Conservation (phyloP, 2,888 invertebrate genomes). For the Cremastobaeus sp. region DNA sequence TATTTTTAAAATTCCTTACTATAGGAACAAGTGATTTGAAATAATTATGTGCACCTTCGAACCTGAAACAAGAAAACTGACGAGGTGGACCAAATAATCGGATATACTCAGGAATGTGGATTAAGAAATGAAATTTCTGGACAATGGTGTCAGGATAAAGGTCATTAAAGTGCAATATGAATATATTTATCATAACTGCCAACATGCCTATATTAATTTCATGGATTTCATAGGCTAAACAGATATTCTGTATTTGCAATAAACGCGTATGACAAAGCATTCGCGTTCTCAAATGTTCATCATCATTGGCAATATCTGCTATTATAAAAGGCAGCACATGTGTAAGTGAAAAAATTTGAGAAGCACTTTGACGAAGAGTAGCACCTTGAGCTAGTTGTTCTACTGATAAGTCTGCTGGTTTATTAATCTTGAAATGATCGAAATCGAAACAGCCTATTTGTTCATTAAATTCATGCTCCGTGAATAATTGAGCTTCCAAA, state of each 20-base stretch:
- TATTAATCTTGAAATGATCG: not conserved
- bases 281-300: not conserved
- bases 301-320: not conserved
- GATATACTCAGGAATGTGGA: too few relatives aligned
- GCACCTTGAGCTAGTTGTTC: not conserved
- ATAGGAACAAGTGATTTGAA: too few relatives aligned
- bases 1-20: too few relatives aligned
- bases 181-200: too few relatives aligned
- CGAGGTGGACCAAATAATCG: too few relatives aligned
- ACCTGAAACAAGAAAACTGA: conserved; percentile 58
- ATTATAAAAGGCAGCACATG: not conserved
- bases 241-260: not conserved
- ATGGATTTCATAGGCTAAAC: not conserved
- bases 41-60: too few relatives aligned
- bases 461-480: not conserved
- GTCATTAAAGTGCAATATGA: conserved; percentile 23
- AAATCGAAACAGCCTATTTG: not conserved
- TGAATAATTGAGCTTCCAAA: not conserved
- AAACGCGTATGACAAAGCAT: not conserved
- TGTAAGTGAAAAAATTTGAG: not conserved
- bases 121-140: too few relatives aligned
- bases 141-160: conserved; percentile 58
- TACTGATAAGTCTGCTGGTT: not conserved
- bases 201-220: too few relatives aligned
- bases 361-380: not conserved